Evolutionary conservation across 2,888 invertebrate genomes (phyloP).

Genomic region (Andrena bicolor): DNA sequence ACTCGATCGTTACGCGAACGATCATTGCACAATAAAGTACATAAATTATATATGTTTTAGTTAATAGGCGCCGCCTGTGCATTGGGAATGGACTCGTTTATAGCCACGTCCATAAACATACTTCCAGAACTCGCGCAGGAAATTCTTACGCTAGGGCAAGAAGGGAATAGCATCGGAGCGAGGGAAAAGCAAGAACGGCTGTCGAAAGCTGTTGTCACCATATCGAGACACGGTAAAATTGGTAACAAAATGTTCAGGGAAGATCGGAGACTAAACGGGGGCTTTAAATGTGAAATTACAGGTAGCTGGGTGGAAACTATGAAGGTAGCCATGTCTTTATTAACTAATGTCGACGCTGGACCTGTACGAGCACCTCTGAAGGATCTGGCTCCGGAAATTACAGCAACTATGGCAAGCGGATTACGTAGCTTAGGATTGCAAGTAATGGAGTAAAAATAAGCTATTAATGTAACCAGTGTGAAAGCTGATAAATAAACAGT

Average conservation of each 20-base stretch:
- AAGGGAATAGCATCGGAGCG: conserved; percentile 85
- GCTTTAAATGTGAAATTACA: conserved; percentile 77
- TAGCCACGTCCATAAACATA: conserved; percentile 90
- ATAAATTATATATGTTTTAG: conserved; percentile 83
- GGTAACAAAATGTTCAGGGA: neutral
- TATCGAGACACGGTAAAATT: conserved; percentile 84
- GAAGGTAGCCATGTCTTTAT: conserved; percentile 89
- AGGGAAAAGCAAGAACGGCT: conserved; percentile 86
- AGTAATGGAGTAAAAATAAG: conserved; percentile 9
- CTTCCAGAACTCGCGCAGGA: conserved; percentile 87
- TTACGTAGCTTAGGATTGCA: conserved; percentile 52
- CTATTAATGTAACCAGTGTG: too few species aligned
- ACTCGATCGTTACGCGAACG: too few species aligned
- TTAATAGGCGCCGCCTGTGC: conserved; percentile 89
- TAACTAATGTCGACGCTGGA: conserved; percentile 88
- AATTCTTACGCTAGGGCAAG: conserved; percentile 86
- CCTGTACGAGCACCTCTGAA: conserved; percentile 87
- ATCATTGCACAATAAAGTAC: neutral
- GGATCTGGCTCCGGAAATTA: conserved; percentile 85
- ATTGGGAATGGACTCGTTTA: conserved; percentile 90
- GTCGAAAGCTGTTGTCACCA: conserved; percentile 77
- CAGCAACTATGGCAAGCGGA: conserved; percentile 79
- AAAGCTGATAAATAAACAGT: too few species aligned
- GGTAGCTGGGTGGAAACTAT: conserved; percentile 90
- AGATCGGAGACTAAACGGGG: neutral